These are phyloP conservation scores for Pomacea maculata DNA, from an alignment of 1,140 invertebrate species.

Conservation along the genomic window DNA sequence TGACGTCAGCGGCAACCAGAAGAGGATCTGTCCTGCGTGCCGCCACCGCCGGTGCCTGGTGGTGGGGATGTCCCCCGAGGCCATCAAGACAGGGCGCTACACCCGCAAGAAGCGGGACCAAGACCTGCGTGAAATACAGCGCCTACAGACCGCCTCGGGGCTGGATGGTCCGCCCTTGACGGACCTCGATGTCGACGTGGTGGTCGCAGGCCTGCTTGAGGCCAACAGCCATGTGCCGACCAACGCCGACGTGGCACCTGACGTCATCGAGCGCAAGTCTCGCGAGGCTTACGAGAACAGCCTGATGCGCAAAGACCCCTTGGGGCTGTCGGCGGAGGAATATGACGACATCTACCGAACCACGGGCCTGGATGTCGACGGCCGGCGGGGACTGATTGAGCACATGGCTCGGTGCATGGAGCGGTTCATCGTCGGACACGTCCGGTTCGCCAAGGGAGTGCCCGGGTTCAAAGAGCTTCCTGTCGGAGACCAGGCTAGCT, in stretches of 20 bases:
- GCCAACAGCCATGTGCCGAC: not conserved
- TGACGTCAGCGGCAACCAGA: slow-evolving; percentile 71
- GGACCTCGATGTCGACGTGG: not conserved
- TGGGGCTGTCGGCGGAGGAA: slow-evolving; percentile 29
- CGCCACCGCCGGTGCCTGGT: not conserved
- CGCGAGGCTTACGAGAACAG: not conserved
- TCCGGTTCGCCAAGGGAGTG: slow-evolving; percentile 51
- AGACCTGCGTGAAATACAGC: slow-evolving; percentile 37
- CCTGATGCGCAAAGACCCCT: slow-evolving; percentile 32
- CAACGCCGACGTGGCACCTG: not conserved
- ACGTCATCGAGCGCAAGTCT: not conserved
- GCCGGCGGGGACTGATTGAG: slow-evolving; percentile 38
- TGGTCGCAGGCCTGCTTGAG: not conserved
- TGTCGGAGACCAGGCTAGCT: slow-evolving; percentile 47
- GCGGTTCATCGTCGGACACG: slow-evolving; percentile 41
- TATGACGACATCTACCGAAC: slow-evolving; percentile 36
- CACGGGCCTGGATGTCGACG: slow-evolving; percentile 54
- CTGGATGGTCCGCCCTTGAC: not conserved
- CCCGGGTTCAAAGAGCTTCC: slow-evolving; percentile 52
- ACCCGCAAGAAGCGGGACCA: slow-evolving; percentile 59
- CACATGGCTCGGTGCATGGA: slow-evolving; percentile 40
- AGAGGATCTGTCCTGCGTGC: slow-evolving; percentile 8
- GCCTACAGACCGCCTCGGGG: not conserved
- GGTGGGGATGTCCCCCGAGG: not conserved
- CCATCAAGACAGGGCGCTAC: slow-evolving; percentile 54